A percentile compares a stretch with the other conserved stretches of the same genome.
Conservation (phyloP, 2,888 invertebrate species). For the Anagyrus pseudococci region DNA sequence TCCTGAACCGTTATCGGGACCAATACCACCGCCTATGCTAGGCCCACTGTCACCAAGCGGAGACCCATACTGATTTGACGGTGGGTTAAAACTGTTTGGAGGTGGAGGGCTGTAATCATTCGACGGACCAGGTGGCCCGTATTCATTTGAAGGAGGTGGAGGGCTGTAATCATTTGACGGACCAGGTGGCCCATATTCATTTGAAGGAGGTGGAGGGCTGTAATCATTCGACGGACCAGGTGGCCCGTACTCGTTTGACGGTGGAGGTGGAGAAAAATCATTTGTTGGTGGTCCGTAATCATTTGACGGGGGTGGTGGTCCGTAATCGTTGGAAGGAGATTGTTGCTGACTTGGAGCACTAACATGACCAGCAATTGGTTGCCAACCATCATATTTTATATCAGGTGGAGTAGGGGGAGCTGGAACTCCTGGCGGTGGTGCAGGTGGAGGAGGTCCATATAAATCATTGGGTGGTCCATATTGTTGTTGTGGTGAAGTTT, state of each 20-base stretch:
- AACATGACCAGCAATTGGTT: constrained; percentile 78
- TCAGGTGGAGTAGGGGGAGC: constrained; percentile 79
- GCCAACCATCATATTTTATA: constrained; percentile 85
- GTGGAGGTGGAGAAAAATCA: neutral
- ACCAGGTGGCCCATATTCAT: constrained; percentile 8
- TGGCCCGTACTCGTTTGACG: neutral
- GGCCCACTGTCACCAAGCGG: constrained; percentile 6
- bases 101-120: constrained; percentile 12
- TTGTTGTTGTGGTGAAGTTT: constrained; percentile 35
- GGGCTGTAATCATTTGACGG: constrained; percentile 44
- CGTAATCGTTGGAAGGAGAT: constrained; percentile 20
- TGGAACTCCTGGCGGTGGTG: constrained; percentile 73
- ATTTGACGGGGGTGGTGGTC: constrained; percentile 37
- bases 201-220: constrained; percentile 22
- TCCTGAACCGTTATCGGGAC: neutral
- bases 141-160: constrained; percentile 42
- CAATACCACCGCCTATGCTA: neutral
- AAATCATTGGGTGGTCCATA: constrained; percentile 62
- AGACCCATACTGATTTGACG: constrained; percentile 21
- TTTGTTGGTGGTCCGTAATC: constrained; percentile 7
- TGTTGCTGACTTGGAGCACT: constrained; percentile 49
- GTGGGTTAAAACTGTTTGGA: constrained; percentile 1
- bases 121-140: constrained; percentile 9
- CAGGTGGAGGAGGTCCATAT: constrained; percentile 70
- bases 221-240: constrained; percentile 18